Evolutionary conservation across 2,888 invertebrate genomes (phyloP), one percentile per base, ranked within the genome.

Genomic region (Poecilus cupreus): DNA sequence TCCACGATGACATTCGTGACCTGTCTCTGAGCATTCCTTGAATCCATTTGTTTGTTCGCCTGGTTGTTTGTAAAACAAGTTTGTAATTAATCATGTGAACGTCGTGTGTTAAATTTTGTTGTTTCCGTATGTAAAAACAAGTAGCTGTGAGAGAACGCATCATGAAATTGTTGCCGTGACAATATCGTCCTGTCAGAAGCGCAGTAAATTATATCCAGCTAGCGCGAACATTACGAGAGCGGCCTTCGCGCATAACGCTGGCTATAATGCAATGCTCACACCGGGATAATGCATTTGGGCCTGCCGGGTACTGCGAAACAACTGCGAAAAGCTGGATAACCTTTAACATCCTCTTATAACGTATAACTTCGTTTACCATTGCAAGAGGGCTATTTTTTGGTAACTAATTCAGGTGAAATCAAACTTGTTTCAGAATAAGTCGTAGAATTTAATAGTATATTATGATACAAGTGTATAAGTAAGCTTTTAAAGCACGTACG

Each of bases 101-200:
- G 78, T 64, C 78, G 46, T 64, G 78, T 46, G 64, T 64, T 78
- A 78, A 64, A 78, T 46, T 78, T 13, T 39, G 39, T 46, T 64
- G 64, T 64, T 78, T 78, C 64, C 78, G 49, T 78, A 20, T 77
- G 39, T 32, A 64, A 78, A 78, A 78, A 78, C 78, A 79, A 68
- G 51, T 49, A 43, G 46, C 46, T 37, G 43, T 37, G 43, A 72
- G 22, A 57, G 51, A 32, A 39, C 32, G 79, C 79, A 70, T 79
- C 79, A 80, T 80, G 81, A 75, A 81, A 75, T 75, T 81, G 75
- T 81, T 81, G 49, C 75, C 60, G 64, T 75, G 81, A 81, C 81
- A 75, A 81, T 74, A 81, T 75, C 39, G 46, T 32, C 72, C 54
- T 74, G 80, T 80, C 80, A 72, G 57, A 39, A 54, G 18, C 46